Evolutionary conservation across 2,113 vertebrate species (phyloP), one percentile per base, ranked within the genome.

Genomic region (Physeter macrocephalus): DNA sequence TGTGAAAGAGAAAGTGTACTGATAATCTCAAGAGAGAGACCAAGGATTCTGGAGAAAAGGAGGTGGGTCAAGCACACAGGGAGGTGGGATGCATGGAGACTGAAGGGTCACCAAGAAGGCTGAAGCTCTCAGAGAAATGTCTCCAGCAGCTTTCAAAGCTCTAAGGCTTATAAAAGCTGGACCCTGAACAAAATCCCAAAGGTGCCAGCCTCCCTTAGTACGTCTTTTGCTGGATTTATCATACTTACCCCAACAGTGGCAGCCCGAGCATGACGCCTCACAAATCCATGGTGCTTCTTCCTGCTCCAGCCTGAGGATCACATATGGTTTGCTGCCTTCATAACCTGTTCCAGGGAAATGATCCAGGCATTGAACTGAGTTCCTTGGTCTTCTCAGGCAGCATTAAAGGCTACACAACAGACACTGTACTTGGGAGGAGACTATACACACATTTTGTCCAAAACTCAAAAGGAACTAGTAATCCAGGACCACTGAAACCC

Each of bases 251-350:
- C 2, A 34, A 78, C 84, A 92, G 29, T 85, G 61, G 78, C 95
- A 97, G 88, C 78, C 95, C 15, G 61, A 86, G 80, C 88, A 54
- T 0, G 66, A 72, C 1, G 72, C 78, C 72, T 96, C 97, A 71
- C 90, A 95, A 52, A 97, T 64, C 90, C 97, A 97, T 0, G 97
- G 96, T 17, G 93, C 90, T 77, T 97, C 95, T 66, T 96, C 95
- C 84, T 95, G 90, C 74, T 97, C 97, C 84, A 97, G 90, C 31
- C 39, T 90, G 77, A 96, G 93, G 90, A 97, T 97, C 86, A 97
- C 94, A 27, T 96, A 88, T 39, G 96, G 97, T 82, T 97, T 97
- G 83, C 43, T 96, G 74, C 91, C 95, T 88, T 92, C 66, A 23
- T 95, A 96, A 85, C 97, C 97, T 97, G 93, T 96, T 80, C 67